Evolutionary conservation across 2,888 invertebrate species (phyloP), one percentile per base, ranked within the genome.

Genomic region (Oscheius sp.): DNA sequence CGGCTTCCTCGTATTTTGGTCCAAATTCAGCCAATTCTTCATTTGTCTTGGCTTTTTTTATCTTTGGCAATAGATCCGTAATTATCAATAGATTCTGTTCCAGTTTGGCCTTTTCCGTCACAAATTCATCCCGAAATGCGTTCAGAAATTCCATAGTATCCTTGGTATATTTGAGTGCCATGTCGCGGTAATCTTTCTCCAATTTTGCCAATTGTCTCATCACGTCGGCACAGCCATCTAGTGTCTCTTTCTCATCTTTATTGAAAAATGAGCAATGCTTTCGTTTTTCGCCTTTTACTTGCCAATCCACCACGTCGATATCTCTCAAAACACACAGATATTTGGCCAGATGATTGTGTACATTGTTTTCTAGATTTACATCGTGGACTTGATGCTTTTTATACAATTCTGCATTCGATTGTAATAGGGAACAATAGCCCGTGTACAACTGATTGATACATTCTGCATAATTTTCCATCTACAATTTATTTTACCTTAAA

Each of bases 1-100:
- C 63, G 46, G 25, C 63, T 6, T 43, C 25, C 45, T 63, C 63
- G 27, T 45, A 63, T 16, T 21, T 45, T 9, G 63, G 63, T n/a
- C 63, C 63, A 9, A 41, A 43, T 43, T 63, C 43, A n/a, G 43
- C 12, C 41, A 63, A 16, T 7, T 63, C 63, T 45, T 63, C 63
- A 23, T 63, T 63, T 1, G 45, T 63, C 63, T 63, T 63, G 45
- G 63, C 63, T 23, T 25, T 18, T 6, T 23, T 18, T 13, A 63
- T 46, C 63, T 45, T 23, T 1, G 21, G 12, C 9, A 21, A 41
- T 18, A 27, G 7, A 5, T 61, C 61, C 12, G 27, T 41, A n/a
- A 63, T 63, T 0, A 43, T 23, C 45, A 23, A 23, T 45, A 63
- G 63, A 63, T 21, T 23, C 23, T 63, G 43, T 23, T 63, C 43